phyloP scores from a whole-genome alignment of 2,888 invertebrate species.

The Chelonus formosanus region DNA sequence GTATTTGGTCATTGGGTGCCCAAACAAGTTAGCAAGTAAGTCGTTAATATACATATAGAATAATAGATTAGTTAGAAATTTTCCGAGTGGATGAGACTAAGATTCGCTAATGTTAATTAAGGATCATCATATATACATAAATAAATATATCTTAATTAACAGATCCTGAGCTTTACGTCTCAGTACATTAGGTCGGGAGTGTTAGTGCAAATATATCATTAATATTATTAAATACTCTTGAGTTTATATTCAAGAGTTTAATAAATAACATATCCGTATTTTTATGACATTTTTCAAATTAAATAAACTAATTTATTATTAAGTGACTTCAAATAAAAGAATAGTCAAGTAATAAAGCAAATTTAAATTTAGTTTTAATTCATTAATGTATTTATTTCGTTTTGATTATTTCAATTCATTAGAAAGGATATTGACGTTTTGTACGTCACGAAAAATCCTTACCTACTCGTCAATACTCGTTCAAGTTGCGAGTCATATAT shows the following conservation, averaged over 20 bases:
- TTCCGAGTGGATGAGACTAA: neutral
- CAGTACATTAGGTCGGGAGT: conserved; percentile 21
- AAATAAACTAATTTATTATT: neutral
- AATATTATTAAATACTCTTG: conserved; percentile 34
- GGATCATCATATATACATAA: too few species aligned
- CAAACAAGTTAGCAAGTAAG: conserved; percentile 51
- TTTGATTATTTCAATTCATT: conserved; percentile 5
- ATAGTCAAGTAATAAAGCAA: too few species aligned
- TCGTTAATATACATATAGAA: conserved; percentile 42
- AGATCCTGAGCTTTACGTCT: conserved; percentile 14
- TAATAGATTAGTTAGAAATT: conserved; percentile 20
- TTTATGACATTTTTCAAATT: conserved; percentile 54
- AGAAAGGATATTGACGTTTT: conserved; percentile 16
- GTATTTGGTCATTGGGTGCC: conserved; percentile 25
- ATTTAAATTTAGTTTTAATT: neutral
- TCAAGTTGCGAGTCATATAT: conserved; percentile 37
- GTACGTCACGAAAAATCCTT: conserved; percentile 32
- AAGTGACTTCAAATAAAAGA: too few species aligned
- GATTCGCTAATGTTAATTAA: neutral
- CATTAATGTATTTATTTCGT: neutral
- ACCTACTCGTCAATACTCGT: conserved; percentile 52
- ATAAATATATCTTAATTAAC: neutral
- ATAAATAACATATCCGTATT: conserved; percentile 57
- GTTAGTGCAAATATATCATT: conserved; percentile 38
- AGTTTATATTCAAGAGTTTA: conserved; percentile 32